phyloP scores from a whole-genome alignment of 1,140 invertebrate genomes.

The Bemisia tabaci region DNA sequence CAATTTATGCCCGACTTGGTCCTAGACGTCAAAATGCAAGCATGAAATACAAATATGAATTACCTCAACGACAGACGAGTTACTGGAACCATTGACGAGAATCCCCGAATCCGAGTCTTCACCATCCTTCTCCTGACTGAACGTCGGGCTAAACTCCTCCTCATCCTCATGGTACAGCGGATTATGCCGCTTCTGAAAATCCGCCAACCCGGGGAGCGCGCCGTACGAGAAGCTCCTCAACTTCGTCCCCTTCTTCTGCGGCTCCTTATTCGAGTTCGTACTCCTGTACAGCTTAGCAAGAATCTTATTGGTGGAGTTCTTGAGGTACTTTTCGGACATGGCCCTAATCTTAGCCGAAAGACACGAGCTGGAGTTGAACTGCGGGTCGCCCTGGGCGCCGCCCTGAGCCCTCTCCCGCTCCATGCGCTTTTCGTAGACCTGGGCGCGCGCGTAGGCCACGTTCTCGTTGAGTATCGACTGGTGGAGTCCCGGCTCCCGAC shows the following conservation, averaged over 20 bases:
- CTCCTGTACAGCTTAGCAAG: slow-evolving; percentile 48
- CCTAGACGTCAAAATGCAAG: no score
- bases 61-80: slow-evolving; percentile 49
- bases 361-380: slow-evolving; percentile 29
- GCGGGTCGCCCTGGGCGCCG: not conserved
- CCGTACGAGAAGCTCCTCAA: slow-evolving; percentile 61
- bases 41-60: no score
- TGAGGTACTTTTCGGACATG: slow-evolving; percentile 50
- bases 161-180: slow-evolving; percentile 39
- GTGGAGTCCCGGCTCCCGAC: not conserved
- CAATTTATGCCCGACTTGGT: no score
- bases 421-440: not conserved
- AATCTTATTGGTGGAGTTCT: slow-evolving; percentile 49
- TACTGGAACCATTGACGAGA: slow-evolving; percentile 53
- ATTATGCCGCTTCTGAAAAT: slow-evolving; percentile 46
- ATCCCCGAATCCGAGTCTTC: slow-evolving; percentile 64
- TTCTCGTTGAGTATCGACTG: not conserved
- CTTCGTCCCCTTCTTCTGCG: slow-evolving; percentile 36
- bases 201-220: slow-evolving; percentile 52
- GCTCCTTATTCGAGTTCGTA: slow-evolving; percentile 29
- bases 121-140: slow-evolving; percentile 9
- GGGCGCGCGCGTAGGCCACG: not conserved
- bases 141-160: slow-evolving; percentile 8
- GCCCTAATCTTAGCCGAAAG: slow-evolving; percentile 50
- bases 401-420: not conserved